These are phyloP conservation scores for Atractosteus spatula DNA, from an alignment of 2,113 vertebrate species.

Conservation along the genomic window DNA sequence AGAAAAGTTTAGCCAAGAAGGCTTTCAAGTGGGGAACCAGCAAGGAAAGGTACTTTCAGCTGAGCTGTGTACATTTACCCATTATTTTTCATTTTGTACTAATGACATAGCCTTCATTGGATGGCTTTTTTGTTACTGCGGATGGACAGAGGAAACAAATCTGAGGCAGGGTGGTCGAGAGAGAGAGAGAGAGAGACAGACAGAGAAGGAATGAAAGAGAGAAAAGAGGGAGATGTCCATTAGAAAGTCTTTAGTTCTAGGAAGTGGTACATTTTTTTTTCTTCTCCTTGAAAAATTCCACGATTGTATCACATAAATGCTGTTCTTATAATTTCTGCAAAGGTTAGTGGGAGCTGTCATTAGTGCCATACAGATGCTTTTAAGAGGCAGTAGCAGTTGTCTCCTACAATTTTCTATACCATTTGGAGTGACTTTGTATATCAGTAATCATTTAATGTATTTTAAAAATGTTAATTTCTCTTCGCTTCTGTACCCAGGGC, in stretches of 20 bases:
- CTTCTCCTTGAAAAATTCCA: constrained; percentile 62
- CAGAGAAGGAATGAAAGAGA: constrained; percentile 38
- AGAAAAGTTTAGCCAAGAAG: constrained; percentile 78
- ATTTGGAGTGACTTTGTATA: constrained; percentile 55
- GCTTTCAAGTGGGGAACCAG: constrained; percentile 68
- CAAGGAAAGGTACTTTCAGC: constrained; percentile 66
- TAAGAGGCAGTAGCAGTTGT: constrained; percentile 53
- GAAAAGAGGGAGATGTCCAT: constrained; percentile 63
- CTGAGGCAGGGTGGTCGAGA: constrained; percentile 19
- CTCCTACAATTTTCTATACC: constrained; percentile 58
- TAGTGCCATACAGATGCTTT: constrained; percentile 59
- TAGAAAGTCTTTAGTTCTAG: constrained; percentile 72
- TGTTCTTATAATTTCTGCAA: constrained; percentile 64
- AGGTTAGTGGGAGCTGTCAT: constrained; percentile 61
- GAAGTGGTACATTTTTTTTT: constrained; percentile 62
- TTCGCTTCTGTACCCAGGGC: constrained; percentile 28
- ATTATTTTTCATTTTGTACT: constrained; percentile 85
- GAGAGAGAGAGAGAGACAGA: constrained; percentile 12
- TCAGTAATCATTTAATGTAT: constrained; percentile 49
- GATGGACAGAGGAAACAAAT: constrained; percentile 57
- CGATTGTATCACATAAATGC: constrained; percentile 77
- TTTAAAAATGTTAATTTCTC: constrained; percentile 43
- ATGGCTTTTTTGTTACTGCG: constrained; percentile 77
- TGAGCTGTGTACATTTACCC: constrained; percentile 73
- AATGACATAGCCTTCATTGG: constrained; percentile 78